Evolutionary conservation across 2,113 vertebrate genomes (phyloP).

Genomic region (Stegostoma tigrinum): DNA sequence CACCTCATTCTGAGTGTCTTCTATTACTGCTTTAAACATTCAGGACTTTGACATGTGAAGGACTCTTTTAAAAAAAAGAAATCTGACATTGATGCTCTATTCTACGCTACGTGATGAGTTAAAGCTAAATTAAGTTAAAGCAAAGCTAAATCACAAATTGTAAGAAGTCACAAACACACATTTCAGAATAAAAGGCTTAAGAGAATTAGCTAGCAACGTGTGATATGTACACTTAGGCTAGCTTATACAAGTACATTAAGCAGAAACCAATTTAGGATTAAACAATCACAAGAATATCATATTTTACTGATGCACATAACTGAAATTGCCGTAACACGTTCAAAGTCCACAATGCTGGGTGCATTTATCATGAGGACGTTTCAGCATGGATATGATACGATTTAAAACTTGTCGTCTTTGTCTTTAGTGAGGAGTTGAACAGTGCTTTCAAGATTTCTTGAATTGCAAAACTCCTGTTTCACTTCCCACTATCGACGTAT

Average conservation of each 20-base stretch:
- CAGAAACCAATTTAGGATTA: background rate
- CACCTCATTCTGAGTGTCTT: background rate
- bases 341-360: background rate
- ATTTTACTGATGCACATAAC: background rate
- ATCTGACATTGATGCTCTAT: background rate
- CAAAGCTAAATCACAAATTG: background rate
- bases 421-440: background rate
- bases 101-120: background rate
- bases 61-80: background rate
- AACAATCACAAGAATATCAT: background rate
- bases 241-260: background rate
- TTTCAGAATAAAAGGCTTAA: background rate
- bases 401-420: background rate
- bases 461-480: conserved; percentile 17
- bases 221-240: background rate
- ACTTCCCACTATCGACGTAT: background rate
- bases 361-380: background rate
- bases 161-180: background rate
- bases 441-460: background rate
- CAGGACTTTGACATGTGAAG: background rate
- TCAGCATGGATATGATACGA: background rate
- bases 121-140: background rate
- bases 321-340: background rate
- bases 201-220: background rate
- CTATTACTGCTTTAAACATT: background rate